Evolutionary conservation across 1,140 invertebrate genomes (phyloP).

Genomic region (Yoshiicerus persimilis): DNA sequence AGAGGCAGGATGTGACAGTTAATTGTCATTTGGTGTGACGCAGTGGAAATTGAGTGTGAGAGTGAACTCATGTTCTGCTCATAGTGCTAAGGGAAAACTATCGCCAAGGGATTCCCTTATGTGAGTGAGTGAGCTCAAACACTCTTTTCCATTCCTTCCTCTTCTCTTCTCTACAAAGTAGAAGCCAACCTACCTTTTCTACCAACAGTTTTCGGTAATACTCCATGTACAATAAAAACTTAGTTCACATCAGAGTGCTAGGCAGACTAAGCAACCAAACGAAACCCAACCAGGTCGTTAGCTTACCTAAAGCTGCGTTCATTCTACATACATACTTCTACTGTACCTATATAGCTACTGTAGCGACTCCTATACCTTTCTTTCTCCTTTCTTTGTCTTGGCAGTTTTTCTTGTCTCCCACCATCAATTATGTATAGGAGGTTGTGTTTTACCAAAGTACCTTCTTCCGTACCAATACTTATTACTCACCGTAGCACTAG

Average conservation of each 20-base stretch:
- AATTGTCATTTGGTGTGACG: slow-evolving; percentile 43
- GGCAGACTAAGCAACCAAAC: background rate
- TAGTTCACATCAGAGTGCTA: background rate
- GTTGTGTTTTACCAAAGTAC: background rate
- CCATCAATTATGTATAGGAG: slow-evolving; percentile 23
- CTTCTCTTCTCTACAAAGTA: background rate
- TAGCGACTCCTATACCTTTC: background rate
- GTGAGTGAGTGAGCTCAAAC: background rate
- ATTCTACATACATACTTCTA: background rate
- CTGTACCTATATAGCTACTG: background rate
- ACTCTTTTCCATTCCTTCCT: background rate
- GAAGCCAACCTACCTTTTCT: background rate
- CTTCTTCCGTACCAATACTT: background rate
- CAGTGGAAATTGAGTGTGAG: slow-evolving; percentile 36
- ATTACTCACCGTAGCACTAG: background rate
- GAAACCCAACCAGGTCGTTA: background rate
- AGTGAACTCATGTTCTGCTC: slow-evolving; percentile 37
- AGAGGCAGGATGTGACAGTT: slow-evolving; percentile 35
- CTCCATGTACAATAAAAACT: background rate
- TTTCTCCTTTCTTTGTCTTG: background rate
- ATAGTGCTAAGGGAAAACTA: slow-evolving; percentile 17
- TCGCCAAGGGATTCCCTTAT: slow-evolving; percentile 27
- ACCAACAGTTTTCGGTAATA: background rate
- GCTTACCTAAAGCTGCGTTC: background rate
- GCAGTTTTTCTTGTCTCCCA: background rate